These are phyloP conservation scores for Thamnophis elegans DNA, from an alignment of 2,797 vertebrate genomes.

Conservation along the genomic window DNA sequence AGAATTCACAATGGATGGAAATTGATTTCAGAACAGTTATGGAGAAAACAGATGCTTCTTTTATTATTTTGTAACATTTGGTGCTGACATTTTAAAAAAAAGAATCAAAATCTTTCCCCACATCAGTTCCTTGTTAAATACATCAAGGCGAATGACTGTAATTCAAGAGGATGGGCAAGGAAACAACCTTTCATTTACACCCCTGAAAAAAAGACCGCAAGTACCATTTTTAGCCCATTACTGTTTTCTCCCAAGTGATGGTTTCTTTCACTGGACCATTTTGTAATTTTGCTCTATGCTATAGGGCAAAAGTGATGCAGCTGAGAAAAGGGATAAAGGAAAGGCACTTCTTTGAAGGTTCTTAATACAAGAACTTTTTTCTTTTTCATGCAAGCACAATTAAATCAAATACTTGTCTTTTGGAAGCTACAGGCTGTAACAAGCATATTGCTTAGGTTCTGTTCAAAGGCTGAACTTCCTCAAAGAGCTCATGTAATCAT, in stretches of 20 bases:
- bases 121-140: not conserved
- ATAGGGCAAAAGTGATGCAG: conserved; percentile 11
- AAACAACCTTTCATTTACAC: conserved; percentile 10
- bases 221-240: conserved; percentile 11
- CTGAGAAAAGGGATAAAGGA: conserved; percentile 16
- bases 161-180: not conserved
- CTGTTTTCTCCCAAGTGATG: not conserved
- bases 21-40: not conserved
- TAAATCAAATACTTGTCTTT: not conserved
- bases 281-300: conserved; percentile 14
- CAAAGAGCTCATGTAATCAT: not conserved
- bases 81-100: not conserved
- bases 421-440: not conserved
- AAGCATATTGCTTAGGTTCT: not conserved
- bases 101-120: not conserved
- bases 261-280: not conserved
- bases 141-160: not conserved
- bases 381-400: not conserved
- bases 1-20: not conserved
- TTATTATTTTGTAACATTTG: not conserved
- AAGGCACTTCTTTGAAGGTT: not conserved
- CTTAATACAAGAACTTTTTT: not conserved
- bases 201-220: conserved; percentile 10
- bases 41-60: not conserved
- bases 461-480: not conserved